Conservation (phyloP, 2,113 vertebrate species). For the Myanophis thanlyinensis region DNA sequence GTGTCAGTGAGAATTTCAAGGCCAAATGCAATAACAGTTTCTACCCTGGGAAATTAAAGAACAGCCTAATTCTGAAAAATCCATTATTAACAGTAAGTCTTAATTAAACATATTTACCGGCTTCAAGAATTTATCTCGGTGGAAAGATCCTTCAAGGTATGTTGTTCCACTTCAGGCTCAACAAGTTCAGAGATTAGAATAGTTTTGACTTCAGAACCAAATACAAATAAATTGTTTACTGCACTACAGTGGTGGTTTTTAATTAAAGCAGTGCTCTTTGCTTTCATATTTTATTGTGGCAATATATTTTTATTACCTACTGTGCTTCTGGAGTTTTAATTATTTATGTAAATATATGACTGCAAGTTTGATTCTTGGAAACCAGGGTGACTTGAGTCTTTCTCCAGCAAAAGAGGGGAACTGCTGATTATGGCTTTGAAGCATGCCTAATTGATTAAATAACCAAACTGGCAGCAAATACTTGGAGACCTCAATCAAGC, state of each 20-base stretch:
- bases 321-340: constrained; percentile 74
- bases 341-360: constrained; percentile 80
- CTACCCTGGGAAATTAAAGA: constrained; percentile 76
- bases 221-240: constrained; percentile 76
- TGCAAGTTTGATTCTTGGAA: constrained; percentile 42
- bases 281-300: constrained; percentile 74
- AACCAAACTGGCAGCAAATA: constrained; percentile 32
- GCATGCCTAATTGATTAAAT: constrained; percentile 60
- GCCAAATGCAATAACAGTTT: constrained; percentile 74
- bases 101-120: constrained; percentile 73
- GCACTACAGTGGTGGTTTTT: constrained; percentile 75
- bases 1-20: constrained; percentile 65
- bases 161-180: constrained; percentile 50
- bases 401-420: constrained; percentile 41
- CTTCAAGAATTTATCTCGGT: constrained; percentile 59
- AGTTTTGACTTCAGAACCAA: constrained; percentile 38
- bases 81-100: constrained; percentile 73
- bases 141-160: constrained; percentile 56
- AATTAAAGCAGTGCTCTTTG: constrained; percentile 71
- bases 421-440: constrained; percentile 46
- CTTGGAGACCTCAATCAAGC: neutral
- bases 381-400: constrained; percentile 49
- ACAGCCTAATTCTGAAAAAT: constrained; percentile 58
- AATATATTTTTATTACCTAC: constrained; percentile 74
- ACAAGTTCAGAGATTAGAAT: constrained; percentile 39